These are phyloP conservation scores for Propithecus coquereli DNA, from an alignment of 2,113 vertebrate genomes.

Conservation along the genomic window DNA sequence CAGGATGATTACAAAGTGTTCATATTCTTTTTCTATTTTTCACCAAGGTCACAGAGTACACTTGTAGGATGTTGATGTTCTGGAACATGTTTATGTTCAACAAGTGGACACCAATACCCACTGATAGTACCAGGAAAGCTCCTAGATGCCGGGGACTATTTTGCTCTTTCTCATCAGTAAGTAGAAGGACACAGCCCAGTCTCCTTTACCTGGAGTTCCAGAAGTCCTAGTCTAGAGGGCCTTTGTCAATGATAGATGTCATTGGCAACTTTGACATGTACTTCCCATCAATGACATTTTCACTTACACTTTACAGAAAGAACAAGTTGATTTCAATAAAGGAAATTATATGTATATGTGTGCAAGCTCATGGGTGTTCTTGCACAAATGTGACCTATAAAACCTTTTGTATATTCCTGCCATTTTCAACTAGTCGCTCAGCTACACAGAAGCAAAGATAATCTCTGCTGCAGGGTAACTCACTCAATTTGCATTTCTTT, in stretches of 20 bases:
- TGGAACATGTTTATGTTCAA: background rate
- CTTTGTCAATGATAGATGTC: background rate
- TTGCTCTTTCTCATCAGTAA: background rate
- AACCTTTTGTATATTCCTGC: background rate
- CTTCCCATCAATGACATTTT: background rate
- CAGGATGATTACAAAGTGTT: background rate
- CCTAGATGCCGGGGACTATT: background rate
- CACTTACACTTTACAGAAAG: background rate
- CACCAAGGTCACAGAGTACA: background rate
- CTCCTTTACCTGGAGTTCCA: background rate
- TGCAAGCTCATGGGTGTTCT: background rate
- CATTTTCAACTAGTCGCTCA: background rate
- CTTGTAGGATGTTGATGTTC: background rate
- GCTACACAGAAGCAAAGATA: background rate
- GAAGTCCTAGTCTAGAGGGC: background rate
- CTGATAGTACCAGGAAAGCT: background rate
- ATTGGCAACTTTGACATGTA: background rate
- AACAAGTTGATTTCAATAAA: background rate
- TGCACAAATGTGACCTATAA: background rate
- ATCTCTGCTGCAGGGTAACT: background rate
- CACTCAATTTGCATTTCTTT: slow-evolving; percentile 5
- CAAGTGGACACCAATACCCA: background rate
- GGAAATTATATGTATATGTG: background rate
- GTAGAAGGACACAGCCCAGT: background rate
- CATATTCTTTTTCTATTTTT: background rate